Evolutionary conservation across 2,888 invertebrate species (phyloP), one percentile per base, ranked within the genome.

Genomic region (Diaperis boleti): DNA sequence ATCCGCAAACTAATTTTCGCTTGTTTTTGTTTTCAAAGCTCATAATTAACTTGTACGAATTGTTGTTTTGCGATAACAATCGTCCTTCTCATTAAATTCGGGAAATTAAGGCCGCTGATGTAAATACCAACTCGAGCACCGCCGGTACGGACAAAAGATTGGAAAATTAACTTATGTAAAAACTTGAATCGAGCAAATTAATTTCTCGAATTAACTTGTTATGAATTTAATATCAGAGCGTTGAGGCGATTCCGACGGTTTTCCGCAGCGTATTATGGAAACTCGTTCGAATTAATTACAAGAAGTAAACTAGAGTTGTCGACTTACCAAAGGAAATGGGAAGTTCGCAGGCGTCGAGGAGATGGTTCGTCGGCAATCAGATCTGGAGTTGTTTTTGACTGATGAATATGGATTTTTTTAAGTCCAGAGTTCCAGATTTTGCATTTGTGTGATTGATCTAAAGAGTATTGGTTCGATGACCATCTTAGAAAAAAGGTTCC

Each of bases 1-100:
- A n/a, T n/a, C n/a, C n/a, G n/a, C n/a, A n/a, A n/a, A n/a, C n/a
- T n/a, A n/a, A n/a, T n/a, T n/a, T n/a, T n/a, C n/a, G n/a, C n/a
- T n/a, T n/a, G n/a, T n/a, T n/a, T n/a, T n/a, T n/a, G n/a, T n/a
- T n/a, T n/a, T n/a, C n/a, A n/a, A n/a, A n/a, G n/a, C n/a, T n/a
- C n/a, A 70, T 72, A 72, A 73, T 71, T 68, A 61, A 71, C 68
- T 72, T 72, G 65, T 66, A 69, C 65, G 68, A 72, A 73, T 75
- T 72, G 71, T 72, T 74, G 74, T 74, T 73, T 72, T 69, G 68
- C 60, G 67, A 71, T 72, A 73, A 75, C 71, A 67, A 68, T 74
- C 72, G 72, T 69, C 67, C 64, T 66, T 65, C 67, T 74, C 73
- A 71, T 73, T 74, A 74, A 72, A 73, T 73, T 70, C 69, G 70